These are phyloP conservation scores for Cepphus grylle DNA, from an alignment of 2,113 vertebrate genomes.

Conservation along the genomic window DNA sequence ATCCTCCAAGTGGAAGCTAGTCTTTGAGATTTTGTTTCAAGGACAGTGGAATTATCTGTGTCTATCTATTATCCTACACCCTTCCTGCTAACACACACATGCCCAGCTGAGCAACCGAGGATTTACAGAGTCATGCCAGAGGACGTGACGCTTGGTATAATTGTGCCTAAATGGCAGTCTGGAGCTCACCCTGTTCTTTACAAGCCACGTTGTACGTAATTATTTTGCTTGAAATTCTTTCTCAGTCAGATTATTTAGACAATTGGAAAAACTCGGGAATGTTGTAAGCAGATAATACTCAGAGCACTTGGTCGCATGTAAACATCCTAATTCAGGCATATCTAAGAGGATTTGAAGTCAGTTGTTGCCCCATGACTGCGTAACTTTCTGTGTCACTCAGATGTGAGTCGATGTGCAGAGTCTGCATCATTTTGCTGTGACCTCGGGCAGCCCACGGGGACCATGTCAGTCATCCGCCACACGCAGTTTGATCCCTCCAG, in stretches of 20 bases:
- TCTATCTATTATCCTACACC: neutral
- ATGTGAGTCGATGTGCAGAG: neutral
- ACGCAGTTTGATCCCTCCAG: neutral
- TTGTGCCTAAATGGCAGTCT: neutral
- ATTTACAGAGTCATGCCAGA: neutral
- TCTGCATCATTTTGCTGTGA: neutral
- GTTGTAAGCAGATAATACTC: neutral
- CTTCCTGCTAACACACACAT: neutral
- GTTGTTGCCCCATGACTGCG: neutral
- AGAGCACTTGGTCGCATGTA: neutral
- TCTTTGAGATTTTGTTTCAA: neutral
- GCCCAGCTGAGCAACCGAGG: neutral
- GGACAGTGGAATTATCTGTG: neutral
- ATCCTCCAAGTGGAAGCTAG: neutral
- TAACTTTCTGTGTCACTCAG: neutral
- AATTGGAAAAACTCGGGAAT: neutral
- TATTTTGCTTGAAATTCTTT: neutral
- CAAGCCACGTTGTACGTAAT: neutral
- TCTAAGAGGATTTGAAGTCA: neutral
- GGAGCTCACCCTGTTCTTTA: neutral
- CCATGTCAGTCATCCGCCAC: neutral
- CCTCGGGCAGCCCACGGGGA: neutral
- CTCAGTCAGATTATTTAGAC: neutral
- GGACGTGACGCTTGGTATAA: neutral
- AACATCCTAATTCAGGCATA: neutral